phyloP scores from a whole-genome alignment of 2,888 invertebrate species.

The Troides helena region DNA sequence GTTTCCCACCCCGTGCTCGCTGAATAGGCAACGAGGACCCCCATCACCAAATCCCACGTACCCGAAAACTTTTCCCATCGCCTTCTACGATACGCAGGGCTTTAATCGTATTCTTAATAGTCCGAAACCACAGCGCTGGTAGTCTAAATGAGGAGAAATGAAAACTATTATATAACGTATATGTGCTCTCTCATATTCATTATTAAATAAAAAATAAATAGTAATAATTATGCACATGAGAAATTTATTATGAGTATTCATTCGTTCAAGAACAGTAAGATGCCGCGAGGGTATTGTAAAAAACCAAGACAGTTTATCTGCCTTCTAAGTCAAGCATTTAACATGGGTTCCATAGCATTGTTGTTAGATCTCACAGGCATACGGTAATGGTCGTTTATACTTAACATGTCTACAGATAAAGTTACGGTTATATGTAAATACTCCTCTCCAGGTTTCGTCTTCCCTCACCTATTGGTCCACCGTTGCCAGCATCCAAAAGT shows the following conservation, averaged over 20 bases:
- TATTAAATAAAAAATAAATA: not conserved
- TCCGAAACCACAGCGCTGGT: too few relatives aligned
- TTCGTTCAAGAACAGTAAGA: not conserved
- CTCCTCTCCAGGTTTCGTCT: too few relatives aligned
- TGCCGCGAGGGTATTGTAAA: not conserved
- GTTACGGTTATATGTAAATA: not conserved
- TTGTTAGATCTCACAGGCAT: slow-evolving; percentile 13
- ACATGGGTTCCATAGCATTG: slow-evolving; percentile 8
- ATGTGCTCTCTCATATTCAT: not conserved
- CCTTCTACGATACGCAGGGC: too few relatives aligned
- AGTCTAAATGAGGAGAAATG: too few relatives aligned
- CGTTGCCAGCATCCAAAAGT: too few relatives aligned
- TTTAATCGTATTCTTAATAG: too few relatives aligned
- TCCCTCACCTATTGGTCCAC: too few relatives aligned
- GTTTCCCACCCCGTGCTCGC: too few relatives aligned
- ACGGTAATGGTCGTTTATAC: slow-evolving; percentile 5
- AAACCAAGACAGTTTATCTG: not conserved
- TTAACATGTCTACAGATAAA: not conserved
- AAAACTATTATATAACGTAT: not conserved
- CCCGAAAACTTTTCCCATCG: too few relatives aligned
- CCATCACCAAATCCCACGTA: too few relatives aligned
- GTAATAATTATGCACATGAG: not conserved
- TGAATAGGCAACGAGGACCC: too few relatives aligned
- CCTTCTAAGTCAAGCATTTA: slow-evolving; percentile 1
- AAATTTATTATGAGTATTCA: not conserved